Evolutionary conservation across 2,113 vertebrate species (phyloP), one percentile per base, ranked within the genome.

Genomic region (Osmerus mordax): DNA sequence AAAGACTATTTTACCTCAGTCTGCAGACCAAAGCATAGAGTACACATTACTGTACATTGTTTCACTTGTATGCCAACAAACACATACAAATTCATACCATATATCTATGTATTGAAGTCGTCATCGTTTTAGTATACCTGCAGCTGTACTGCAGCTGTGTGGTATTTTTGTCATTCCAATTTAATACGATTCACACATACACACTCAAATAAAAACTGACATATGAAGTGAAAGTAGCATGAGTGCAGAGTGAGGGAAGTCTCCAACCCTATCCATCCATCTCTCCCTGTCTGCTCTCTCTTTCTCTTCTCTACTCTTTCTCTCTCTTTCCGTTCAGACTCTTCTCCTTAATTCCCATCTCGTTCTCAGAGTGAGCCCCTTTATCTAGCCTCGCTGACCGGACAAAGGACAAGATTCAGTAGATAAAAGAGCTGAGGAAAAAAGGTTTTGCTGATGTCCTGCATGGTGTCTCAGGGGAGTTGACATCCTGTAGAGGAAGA

Each of bases 1-100:
- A 77, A 78, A 64, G 47, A 59, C 63, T 73, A 56, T 69, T 69
- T 77, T 54, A 72, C 53, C 6, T 64, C 18, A 64, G 14, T 59
- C 64, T 58, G 63, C 19, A 29, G 47, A 76, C 58, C 51, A 19
- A 15, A 65, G 18, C 9, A 29, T 56, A 28, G 56, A 70, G 41
- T 47, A 12, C 62, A 5, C 41, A 47, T 53, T 71, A 63, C 29
- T 51, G 47, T 68, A 71, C 52, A 78, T 73, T 75, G 71, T 80
- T 62, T 72, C 60, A 53, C 69, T 77, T 36, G 32, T 36, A 7
- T 36, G 32, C 47, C 65, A 70, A 56, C 29, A 68, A 8, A 52
- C 58, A 52, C 58, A 59, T n/a, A 60, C 58, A 19, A 51, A 18
- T 52, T 11, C 66, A 36, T 9, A 71, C 66, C 58, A 19, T n/a